Conservation (phyloP, 2,797 vertebrate genomes). For the Pseudomugil gertrudae region DNA sequence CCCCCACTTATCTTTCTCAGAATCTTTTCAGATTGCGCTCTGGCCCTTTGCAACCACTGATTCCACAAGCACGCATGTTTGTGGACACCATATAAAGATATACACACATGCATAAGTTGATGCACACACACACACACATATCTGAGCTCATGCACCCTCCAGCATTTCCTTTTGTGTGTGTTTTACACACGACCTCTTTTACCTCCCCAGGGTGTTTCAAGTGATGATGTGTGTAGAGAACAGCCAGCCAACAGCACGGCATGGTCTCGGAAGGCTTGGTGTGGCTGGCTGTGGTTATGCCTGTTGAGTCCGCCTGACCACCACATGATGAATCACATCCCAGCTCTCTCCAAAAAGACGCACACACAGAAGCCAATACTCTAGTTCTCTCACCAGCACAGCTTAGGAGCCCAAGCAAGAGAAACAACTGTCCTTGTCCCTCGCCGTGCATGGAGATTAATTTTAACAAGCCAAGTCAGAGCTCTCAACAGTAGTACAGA, state of each 20-base stretch:
- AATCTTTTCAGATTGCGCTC: slow-evolving; percentile 31
- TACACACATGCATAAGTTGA: slow-evolving; percentile 11
- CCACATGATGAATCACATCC: slow-evolving; percentile 82
- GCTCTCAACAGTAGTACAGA: slow-evolving; percentile 58
- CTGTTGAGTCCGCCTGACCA: slow-evolving; percentile 81
- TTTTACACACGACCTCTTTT: slow-evolving; percentile 68
- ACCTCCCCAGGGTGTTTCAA: slow-evolving; percentile 59
- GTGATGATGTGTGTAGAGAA: slow-evolving; percentile 67
- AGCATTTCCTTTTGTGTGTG: slow-evolving; percentile 55
- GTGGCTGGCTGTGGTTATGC: slow-evolving; percentile 82
- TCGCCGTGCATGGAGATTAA: slow-evolving; percentile 68
- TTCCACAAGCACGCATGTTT: slow-evolving; percentile 34
- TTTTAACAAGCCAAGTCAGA: slow-evolving; percentile 73
- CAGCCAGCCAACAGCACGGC: slow-evolving; percentile 63
- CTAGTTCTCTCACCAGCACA: slow-evolving; percentile 46
- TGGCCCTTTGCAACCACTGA: slow-evolving; percentile 11
- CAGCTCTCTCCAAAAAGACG: slow-evolving; percentile 60
- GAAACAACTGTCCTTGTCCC: slow-evolving; percentile 66
- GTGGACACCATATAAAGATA: slow-evolving; percentile 18
- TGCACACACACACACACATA: slow-evolving; percentile 28
- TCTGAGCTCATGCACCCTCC: slow-evolving; percentile 51
- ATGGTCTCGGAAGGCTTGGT: slow-evolving; percentile 78
- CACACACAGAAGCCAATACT: slow-evolving; percentile 49
- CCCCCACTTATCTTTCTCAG: slow-evolving; percentile 11
- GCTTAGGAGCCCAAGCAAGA: slow-evolving; percentile 51